Evolutionary conservation across 2,888 invertebrate genomes (phyloP).

Genomic region (Ariolimax columbianus): DNA sequence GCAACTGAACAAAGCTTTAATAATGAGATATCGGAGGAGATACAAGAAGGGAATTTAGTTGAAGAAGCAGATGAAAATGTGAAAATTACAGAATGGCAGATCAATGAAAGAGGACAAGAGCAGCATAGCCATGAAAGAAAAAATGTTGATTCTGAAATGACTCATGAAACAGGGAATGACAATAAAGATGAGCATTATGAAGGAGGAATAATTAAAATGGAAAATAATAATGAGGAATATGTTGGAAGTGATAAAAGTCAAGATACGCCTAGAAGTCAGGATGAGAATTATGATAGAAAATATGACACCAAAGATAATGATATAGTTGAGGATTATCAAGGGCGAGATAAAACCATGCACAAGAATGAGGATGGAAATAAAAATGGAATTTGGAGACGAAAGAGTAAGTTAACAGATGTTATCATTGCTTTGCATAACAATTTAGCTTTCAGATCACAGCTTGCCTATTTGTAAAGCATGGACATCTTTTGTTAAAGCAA

Average conservation of each 20-base stretch:
- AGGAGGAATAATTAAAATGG: background rate
- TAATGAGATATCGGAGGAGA: background rate
- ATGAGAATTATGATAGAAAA: background rate
- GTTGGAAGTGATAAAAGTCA: background rate
- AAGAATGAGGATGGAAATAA: conserved; percentile 10
- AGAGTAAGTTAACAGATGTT: conserved; percentile 27
- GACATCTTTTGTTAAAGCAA: background rate
- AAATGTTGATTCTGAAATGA: background rate
- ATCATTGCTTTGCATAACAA: background rate
- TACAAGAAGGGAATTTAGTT: background rate
- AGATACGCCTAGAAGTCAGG: background rate
- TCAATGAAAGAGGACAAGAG: background rate
- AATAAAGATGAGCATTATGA: background rate
- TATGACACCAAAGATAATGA: background rate
- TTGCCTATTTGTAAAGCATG: background rate
- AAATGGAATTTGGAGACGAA: conserved; percentile 14
- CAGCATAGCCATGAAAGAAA: background rate
- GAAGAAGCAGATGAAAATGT: background rate
- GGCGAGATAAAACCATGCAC: background rate
- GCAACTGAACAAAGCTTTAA: background rate
- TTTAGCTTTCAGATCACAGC: conserved; percentile 19
- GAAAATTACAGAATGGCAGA: background rate
- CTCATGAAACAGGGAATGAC: background rate
- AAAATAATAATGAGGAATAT: background rate
- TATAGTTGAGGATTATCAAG: background rate